phyloP scores from a whole-genome alignment of 2,888 invertebrate species.

The Eumerus sabulonum region DNA sequence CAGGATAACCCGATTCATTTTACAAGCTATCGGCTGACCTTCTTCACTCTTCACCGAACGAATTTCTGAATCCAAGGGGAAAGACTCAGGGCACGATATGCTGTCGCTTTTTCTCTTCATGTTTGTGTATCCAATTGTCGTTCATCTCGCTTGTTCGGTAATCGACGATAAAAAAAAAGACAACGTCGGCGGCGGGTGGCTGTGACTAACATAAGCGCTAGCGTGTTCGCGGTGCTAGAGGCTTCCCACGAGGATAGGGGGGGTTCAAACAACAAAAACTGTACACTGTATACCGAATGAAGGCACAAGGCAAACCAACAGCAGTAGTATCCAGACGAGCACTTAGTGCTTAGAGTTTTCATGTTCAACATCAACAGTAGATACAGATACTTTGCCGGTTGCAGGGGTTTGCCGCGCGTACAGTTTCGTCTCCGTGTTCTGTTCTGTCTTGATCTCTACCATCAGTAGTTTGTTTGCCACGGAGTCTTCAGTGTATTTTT shows the following conservation, averaged over 20 bases:
- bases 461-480: neutral
- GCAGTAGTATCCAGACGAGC: slow-evolving; percentile 21
- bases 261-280: slow-evolving; percentile 9
- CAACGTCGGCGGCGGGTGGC: neutral
- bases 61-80: slow-evolving; percentile 11
- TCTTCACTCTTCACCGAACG: neutral
- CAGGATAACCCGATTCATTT: neutral
- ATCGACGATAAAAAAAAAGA: neutral
- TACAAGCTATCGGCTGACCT: neutral
- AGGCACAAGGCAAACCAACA: slow-evolving; percentile 7
- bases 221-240: slow-evolving; percentile 1
- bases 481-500: slow-evolving; percentile 13
- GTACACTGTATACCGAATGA: neutral
- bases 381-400: slow-evolving; percentile 64
- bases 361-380: slow-evolving; percentile 58
- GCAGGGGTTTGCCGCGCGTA: slow-evolving; percentile 20
- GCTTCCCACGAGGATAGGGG: neutral
- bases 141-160: slow-evolving; percentile 38
- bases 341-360: slow-evolving; percentile 24
- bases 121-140: slow-evolving; percentile 27
- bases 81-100: slow-evolving; percentile 4
- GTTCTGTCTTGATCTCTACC: neutral
- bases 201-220: slow-evolving; percentile 1
- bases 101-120: neutral
- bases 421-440: neutral